phyloP scores from a whole-genome alignment of 64 coral and sea anemone genomes.

The Hydrozoanthus tunicans region DNA sequence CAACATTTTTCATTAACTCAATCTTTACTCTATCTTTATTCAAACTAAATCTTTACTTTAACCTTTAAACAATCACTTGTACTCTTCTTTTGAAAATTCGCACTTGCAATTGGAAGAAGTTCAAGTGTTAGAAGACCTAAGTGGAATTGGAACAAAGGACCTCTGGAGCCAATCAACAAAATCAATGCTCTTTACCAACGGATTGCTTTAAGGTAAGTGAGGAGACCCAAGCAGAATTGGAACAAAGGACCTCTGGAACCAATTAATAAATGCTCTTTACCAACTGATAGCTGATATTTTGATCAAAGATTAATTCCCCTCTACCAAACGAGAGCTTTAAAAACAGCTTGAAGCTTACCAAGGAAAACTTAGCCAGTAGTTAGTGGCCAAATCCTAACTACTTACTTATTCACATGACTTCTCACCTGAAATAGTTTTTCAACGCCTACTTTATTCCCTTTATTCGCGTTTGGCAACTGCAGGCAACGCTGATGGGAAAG shows the following conservation, averaged over 20 bases:
- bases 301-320: too few relatives aligned
- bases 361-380: not conserved
- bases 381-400: not conserved
- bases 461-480: not conserved
- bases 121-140: too few relatives aligned
- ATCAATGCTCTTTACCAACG: not conserved
- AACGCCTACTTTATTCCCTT: slow-evolving; percentile 4
- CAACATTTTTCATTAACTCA: too few relatives aligned
- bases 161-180: not conserved
- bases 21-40: too few relatives aligned
- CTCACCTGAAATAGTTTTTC: slow-evolving; percentile 31
- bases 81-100: too few relatives aligned
- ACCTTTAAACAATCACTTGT: too few relatives aligned
- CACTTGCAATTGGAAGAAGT: too few relatives aligned
- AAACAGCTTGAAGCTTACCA: not conserved
- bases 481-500: not conserved
- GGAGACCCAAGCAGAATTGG: not conserved
- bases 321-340: too few relatives aligned
- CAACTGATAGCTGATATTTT: too few relatives aligned
- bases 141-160: not conserved
- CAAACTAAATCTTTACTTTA: too few relatives aligned
- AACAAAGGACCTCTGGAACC: not conserved
- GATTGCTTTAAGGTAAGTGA: too few relatives aligned
- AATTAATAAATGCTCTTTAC: not conserved
- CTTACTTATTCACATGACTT: not conserved